A percentile compares a stretch with the other conserved stretches of the same genome.
Conservation (phyloP, 2,113 vertebrate genomes). For the Brienomyrus brachyistius region DNA sequence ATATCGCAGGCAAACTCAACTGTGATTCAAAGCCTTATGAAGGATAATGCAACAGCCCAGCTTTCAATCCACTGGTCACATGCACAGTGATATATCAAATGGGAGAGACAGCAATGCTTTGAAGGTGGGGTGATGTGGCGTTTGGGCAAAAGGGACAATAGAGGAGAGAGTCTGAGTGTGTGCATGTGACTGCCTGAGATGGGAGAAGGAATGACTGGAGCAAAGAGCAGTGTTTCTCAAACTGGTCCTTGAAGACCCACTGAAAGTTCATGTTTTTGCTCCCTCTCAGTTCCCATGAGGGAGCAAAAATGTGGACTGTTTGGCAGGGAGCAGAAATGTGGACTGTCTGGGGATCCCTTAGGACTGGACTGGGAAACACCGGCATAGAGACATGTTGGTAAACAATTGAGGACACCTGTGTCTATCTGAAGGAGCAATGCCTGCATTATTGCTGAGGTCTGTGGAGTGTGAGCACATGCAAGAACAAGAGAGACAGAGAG, state of each 20-base stretch:
- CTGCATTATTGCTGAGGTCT: neutral
- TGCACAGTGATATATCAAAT: slow-evolving; percentile 40
- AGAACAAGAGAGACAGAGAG: slow-evolving; percentile 28
- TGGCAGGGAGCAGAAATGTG: neutral
- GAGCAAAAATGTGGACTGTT: neutral
- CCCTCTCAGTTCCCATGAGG: neutral
- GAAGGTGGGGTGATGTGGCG: neutral
- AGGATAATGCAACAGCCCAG: slow-evolving; percentile 31
- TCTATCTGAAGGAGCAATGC: neutral
- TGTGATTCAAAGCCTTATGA: slow-evolving; percentile 40
- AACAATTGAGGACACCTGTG: neutral
- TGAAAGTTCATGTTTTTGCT: neutral
- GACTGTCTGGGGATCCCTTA: neutral
- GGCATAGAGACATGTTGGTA: neutral
- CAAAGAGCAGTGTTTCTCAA: neutral
- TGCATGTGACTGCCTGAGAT: neutral
- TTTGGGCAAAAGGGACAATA: neutral
- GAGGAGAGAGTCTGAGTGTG: slow-evolving; percentile 4
- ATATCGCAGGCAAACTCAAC: slow-evolving; percentile 38
- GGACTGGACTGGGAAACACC: neutral
- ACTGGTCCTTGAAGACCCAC: neutral
- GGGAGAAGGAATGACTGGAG: neutral
- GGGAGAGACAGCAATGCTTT: slow-evolving; percentile 28
- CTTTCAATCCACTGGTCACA: slow-evolving; percentile 40
- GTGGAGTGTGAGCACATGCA: slow-evolving; percentile 6